These are phyloP conservation scores for Chloroclysta siterata DNA, from an alignment of 2,888 invertebrate species.

Conservation along the genomic window DNA sequence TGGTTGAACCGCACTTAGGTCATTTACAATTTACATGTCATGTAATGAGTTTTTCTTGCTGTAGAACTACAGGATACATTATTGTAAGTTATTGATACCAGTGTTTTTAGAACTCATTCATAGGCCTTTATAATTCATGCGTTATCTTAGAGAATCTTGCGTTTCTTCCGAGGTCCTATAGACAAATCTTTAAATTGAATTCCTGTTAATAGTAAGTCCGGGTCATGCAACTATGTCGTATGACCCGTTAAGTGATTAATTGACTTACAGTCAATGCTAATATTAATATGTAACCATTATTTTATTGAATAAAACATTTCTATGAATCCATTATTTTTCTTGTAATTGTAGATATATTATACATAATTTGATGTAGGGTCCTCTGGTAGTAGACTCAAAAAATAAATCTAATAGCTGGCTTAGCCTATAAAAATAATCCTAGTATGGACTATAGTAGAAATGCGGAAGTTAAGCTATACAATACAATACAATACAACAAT, in stretches of 20 bases:
- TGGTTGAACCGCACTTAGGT: not conserved
- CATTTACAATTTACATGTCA: not conserved
- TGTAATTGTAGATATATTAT: not conserved
- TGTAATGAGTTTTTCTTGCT: slow-evolving; percentile 44
- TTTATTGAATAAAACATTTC: slow-evolving; percentile 68
- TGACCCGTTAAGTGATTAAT: slow-evolving; percentile 48
- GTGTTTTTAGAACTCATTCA: slow-evolving; percentile 18
- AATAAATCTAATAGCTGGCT: too few species aligned
- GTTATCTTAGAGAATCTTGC: slow-evolving; percentile 13
- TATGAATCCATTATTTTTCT: slow-evolving; percentile 59
- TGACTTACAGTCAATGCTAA: slow-evolving; percentile 52
- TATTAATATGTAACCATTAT: slow-evolving; percentile 70
- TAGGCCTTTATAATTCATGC: not conserved
- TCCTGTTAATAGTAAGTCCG: slow-evolving; percentile 29
- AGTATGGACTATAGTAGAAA: too few species aligned
- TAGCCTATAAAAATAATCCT: too few species aligned
- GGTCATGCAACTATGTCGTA: slow-evolving; percentile 26
- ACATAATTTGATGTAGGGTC: too few species aligned
- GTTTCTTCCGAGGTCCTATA: slow-evolving; percentile 15
- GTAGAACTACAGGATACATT: slow-evolving; percentile 50
- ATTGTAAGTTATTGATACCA: slow-evolving; percentile 47
- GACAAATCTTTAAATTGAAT: slow-evolving; percentile 22
- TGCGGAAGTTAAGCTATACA: too few species aligned
- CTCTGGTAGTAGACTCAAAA: too few species aligned
- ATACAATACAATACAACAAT: too few species aligned